Conservation (phyloP, 2,113 vertebrate genomes). For the Eupsittula cactorum region DNA sequence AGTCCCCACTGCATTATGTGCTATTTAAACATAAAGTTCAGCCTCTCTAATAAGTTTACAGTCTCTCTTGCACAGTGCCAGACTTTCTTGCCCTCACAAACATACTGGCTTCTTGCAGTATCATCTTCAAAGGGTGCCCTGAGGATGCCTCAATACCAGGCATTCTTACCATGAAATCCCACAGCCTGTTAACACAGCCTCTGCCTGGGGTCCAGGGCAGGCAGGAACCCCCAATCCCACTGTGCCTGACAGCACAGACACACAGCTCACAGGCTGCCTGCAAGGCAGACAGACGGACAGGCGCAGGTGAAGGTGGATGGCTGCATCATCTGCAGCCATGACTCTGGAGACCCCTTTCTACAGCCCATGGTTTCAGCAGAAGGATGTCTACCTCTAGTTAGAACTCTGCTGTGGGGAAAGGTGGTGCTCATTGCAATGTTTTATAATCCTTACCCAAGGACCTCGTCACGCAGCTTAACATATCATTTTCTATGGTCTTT, state of each 20-base stretch:
- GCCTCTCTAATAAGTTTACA: conserved; percentile 51
- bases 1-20: conserved; percentile 53
- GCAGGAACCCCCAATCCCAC: background rate
- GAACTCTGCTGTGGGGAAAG: background rate
- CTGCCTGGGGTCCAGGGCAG: background rate
- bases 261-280: background rate
- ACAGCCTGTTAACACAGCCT: background rate
- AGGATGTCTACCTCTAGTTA: background rate
- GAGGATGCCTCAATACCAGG: background rate
- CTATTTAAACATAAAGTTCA: conserved; percentile 58
- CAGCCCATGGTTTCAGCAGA: background rate
- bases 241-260: background rate
- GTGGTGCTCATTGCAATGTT: background rate
- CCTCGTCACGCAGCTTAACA: conserved; percentile 48
- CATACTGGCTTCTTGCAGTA: background rate
- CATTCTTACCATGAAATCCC: background rate
- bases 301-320: background rate
- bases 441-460: conserved; percentile 41
- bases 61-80: conserved; percentile 33
- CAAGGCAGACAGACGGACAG: accelerated
- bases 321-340: background rate
- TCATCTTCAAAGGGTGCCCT: background rate
- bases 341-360: background rate
- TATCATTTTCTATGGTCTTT: conserved; percentile 65
- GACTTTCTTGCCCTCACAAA: conserved; percentile 34